These are phyloP conservation scores for Phataginus tricuspis DNA, from an alignment of 2,797 vertebrate species.

Conservation along the genomic window DNA sequence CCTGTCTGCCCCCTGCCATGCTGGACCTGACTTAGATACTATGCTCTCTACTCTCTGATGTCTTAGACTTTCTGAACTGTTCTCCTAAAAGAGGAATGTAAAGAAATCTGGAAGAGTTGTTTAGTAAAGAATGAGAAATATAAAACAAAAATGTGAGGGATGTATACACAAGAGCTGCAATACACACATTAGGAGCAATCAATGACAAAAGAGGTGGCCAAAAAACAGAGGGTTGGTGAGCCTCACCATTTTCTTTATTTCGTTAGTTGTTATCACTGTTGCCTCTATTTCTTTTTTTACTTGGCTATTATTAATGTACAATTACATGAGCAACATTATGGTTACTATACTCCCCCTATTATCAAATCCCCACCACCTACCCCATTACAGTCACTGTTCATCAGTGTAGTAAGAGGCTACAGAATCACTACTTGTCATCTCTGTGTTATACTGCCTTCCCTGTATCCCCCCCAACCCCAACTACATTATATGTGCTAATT, in stretches of 20 bases:
- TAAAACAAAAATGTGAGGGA: neutral
- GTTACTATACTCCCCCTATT: too few species aligned
- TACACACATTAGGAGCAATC: neutral
- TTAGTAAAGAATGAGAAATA: slow-evolving; percentile 20
- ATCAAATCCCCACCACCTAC: too few species aligned
- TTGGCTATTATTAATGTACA: too few species aligned
- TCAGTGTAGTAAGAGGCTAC: too few species aligned
- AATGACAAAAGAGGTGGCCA: neutral
- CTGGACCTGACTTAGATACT: neutral
- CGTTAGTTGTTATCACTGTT: neutral
- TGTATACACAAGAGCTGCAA: neutral
- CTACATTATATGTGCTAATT: too few species aligned
- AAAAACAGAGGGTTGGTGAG: neutral
- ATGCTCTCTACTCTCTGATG: neutral
- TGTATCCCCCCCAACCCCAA: too few species aligned
- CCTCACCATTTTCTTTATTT: neutral
- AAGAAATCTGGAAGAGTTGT: neutral
- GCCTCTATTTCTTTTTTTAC: too few species aligned
- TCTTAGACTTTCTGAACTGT: neutral
- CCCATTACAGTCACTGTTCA: too few species aligned
- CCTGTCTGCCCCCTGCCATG: neutral
- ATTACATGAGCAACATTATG: too few species aligned
- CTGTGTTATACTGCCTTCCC: too few species aligned
- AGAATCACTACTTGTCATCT: too few species aligned
- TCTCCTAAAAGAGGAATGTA: neutral